Percentiles rank a stretch among this genome's conserved stretches.
phyloP scores from a whole-genome alignment of 2,888 invertebrate genomes.

The Athalia circularis region DNA sequence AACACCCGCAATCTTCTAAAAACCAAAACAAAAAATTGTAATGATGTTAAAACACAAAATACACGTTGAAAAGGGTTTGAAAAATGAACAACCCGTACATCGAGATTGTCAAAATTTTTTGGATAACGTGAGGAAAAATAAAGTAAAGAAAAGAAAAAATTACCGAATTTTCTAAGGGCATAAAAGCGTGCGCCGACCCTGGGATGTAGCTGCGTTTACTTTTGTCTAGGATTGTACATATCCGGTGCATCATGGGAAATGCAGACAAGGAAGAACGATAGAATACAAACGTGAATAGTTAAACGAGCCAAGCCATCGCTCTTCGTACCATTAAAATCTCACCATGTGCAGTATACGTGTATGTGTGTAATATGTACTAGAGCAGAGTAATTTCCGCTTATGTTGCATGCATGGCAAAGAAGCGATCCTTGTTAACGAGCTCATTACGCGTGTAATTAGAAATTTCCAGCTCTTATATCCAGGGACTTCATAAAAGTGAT shows the following conservation, averaged over 20 bases:
- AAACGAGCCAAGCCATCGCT: slow-evolving; percentile 35
- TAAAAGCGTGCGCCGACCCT: not conserved
- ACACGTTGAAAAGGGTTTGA: too few species aligned
- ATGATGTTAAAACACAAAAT: too few species aligned
- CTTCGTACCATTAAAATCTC: slow-evolving; percentile 38
- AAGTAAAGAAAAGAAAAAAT: not conserved
- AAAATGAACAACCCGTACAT: too few species aligned
- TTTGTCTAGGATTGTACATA: slow-evolving; percentile 35
- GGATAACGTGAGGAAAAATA: not conserved
- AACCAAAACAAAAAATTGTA: too few species aligned
- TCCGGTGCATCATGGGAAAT: slow-evolving; percentile 45
- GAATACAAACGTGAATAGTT: slow-evolving; percentile 31
- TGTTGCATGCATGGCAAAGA: slow-evolving; percentile 14
- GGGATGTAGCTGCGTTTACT: not conserved
- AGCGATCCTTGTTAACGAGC: slow-evolving; percentile 53
- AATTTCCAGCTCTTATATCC: slow-evolving; percentile 44
- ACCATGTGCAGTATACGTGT: not conserved
- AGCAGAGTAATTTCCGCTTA: slow-evolving; percentile 39
- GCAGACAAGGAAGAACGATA: slow-evolving; percentile 30
- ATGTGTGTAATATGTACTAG: not conserved
- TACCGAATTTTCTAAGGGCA: not conserved
- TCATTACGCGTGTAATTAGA: slow-evolving; percentile 55
- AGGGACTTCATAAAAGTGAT: slow-evolving; percentile 34
- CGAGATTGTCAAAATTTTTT: too few species aligned
- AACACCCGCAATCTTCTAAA: too few species aligned